These are phyloP conservation scores for Maconellicoccus hirsutus DNA, from an alignment of 1,140 invertebrate genomes.

Conservation along the genomic window DNA sequence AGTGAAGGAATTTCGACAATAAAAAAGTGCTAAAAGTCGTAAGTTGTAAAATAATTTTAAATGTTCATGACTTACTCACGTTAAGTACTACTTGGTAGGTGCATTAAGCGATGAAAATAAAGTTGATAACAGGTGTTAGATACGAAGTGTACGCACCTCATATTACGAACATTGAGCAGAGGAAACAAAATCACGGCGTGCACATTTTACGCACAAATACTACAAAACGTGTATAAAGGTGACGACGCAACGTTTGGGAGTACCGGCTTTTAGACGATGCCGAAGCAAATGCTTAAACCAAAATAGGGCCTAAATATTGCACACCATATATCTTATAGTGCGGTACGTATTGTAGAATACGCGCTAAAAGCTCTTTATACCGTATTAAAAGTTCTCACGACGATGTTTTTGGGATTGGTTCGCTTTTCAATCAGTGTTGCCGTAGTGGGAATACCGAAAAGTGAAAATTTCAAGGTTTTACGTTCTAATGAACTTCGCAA, in stretches of 20 bases:
- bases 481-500: neutral
- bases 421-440: constrained; percentile 7
- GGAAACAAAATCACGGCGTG: neutral
- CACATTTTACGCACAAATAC: neutral
- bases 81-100: too few species aligned
- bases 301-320: constrained; percentile 4
- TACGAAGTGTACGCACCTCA: neutral
- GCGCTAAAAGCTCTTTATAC: constrained; percentile 7
- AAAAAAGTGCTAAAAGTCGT: too few species aligned
- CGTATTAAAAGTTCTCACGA: constrained; percentile 3
- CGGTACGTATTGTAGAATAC: neutral
- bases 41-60: too few species aligned
- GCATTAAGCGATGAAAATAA: too few species aligned
- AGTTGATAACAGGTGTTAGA: neutral
- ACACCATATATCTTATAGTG: neutral
- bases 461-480: neutral
- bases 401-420: neutral
- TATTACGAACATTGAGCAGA: neutral
- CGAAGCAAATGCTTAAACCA: neutral
- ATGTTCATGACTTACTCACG: too few species aligned
- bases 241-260: neutral
- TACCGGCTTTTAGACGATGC: neutral
- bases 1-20: too few species aligned
- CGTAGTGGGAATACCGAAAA: neutral
- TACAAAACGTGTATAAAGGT: neutral